A percentile compares a stretch with the other conserved stretches of the same genome.
phyloP scores from a whole-genome alignment of 2,888 invertebrate species.

The Lissonota sp. region DNA sequence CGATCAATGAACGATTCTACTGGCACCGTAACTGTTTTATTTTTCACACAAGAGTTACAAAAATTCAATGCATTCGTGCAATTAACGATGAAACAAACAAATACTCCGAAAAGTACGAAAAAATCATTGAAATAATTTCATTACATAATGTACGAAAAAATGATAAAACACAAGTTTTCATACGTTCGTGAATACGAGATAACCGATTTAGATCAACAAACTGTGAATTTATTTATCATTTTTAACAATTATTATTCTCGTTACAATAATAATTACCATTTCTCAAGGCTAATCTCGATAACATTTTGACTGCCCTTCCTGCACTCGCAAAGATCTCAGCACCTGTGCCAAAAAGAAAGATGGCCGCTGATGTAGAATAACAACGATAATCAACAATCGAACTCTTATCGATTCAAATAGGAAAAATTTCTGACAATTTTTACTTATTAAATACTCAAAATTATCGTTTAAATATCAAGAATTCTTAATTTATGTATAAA shows the following conservation, averaged over 20 bases:
- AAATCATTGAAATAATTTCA: conserved; percentile 45
- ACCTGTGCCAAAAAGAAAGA: conserved; percentile 58
- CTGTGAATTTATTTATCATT: neutral
- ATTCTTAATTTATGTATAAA: neutral
- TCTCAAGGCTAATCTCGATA: conserved; percentile 78
- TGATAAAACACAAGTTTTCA: conserved; percentile 53
- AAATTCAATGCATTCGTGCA: neutral
- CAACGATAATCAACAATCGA: conserved; percentile 6
- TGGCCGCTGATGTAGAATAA: conserved; percentile 44
- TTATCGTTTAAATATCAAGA: neutral
- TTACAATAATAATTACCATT: conserved; percentile 74
- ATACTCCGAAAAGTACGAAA: conserved; percentile 13
- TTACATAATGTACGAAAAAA: conserved; percentile 73
- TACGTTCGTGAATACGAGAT: conserved; percentile 11
- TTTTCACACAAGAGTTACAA: neutral
- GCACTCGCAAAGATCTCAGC: conserved; percentile 49
- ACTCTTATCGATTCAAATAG: neutral
- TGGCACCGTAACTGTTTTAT: neutral
- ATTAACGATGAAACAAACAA: neutral
- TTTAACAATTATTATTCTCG: conserved; percentile 30
- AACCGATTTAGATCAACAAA: conserved; percentile 11
- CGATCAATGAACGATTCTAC: conserved; percentile 3
- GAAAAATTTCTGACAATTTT: neutral
- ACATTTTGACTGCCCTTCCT: conserved; percentile 72
- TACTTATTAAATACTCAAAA: neutral